Evolutionary conservation across 2,888 invertebrate species (phyloP), one percentile per base, ranked within the genome.

Genomic region (Cheilosia grossa): DNA sequence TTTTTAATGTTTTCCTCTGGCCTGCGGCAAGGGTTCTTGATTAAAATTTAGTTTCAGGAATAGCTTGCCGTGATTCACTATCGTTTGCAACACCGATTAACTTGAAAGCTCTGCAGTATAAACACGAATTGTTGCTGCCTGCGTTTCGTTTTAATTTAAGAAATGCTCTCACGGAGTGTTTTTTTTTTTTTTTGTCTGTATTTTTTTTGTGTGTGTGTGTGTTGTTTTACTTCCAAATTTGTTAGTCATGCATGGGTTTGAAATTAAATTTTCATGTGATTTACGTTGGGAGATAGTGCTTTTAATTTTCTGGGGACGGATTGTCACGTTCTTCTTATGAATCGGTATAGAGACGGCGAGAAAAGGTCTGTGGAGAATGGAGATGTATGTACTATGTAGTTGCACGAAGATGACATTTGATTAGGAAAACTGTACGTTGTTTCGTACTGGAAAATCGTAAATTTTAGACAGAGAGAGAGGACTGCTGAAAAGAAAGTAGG

Each of bases 91-190:
- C 56, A 3, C 42, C 15, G 56, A 56, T 56, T 75, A n/a, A 47
- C 15, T 59, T 40, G 33, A 78, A 74, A 79, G 78, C 82, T 82
- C 49, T 7, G 10, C 49, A 21, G 30, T 19, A 13, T 30, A 7
- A 24, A 33, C 56, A 24, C 42, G 27, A 42, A 66, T 69, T 74
- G 63, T 70, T 77, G 33, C 19, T 72, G 40, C 44, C 17, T 17
- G 19, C 63, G 37, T 69, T 54, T 44, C n/a, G 44, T 80, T 47
- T 83, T 80, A 79, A 79, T 70, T 79, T 83, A 66, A 66, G 59
- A 70, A 83, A 83, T 83, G 79, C 49, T 53, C 79, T 83, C 79
- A 79, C 69, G n/a, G 9, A 70, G 30, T 53, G 33, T 51, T 56
- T 47, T 40, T 21, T 40, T 42, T 47, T 10, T 77, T 59, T 24